Percentiles rank a stretch among this genome's conserved stretches.
phyloP scores from a whole-genome alignment of 2,113 vertebrate genomes.

The Ophthalmolycus amberensis region DNA sequence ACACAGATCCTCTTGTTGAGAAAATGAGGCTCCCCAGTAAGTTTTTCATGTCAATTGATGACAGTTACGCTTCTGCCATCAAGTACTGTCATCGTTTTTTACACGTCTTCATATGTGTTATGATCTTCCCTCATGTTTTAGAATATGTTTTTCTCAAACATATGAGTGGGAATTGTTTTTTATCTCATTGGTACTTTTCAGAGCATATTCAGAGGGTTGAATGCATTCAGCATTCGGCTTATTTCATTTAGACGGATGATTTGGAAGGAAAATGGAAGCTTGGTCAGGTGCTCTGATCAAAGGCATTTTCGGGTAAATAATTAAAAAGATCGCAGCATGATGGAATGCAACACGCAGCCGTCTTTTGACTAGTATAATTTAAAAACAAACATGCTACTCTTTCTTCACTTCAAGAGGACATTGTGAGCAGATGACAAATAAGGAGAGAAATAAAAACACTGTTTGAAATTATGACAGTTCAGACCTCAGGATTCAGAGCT shows the following conservation, averaged over 20 bases:
- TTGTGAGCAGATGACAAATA: neutral
- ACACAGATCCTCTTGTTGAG: neutral
- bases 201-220: neutral
- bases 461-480: slow-evolving; percentile 39
- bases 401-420: neutral
- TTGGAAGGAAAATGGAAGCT: slow-evolving; percentile 33
- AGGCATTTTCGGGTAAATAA: slow-evolving; percentile 54
- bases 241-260: slow-evolving; percentile 16
- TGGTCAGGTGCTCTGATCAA: slow-evolving; percentile 59
- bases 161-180: neutral
- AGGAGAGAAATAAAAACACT: slow-evolving; percentile 18
- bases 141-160: neutral
- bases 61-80: neutral
- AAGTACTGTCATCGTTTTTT: neutral
- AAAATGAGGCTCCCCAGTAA: neutral
- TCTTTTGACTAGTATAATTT: slow-evolving; percentile 18
- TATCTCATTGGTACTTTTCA: neutral
- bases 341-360: slow-evolving; percentile 17
- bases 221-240: neutral
- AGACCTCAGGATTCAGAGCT: slow-evolving; percentile 17
- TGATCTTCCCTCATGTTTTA: neutral
- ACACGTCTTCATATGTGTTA: neutral
- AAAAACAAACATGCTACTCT: slow-evolving; percentile 29
- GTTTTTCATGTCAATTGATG: neutral
- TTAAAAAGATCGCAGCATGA: slow-evolving; percentile 46